phyloP scores from a whole-genome alignment of 1,140 invertebrate species.

The Atta colombica region DNA sequence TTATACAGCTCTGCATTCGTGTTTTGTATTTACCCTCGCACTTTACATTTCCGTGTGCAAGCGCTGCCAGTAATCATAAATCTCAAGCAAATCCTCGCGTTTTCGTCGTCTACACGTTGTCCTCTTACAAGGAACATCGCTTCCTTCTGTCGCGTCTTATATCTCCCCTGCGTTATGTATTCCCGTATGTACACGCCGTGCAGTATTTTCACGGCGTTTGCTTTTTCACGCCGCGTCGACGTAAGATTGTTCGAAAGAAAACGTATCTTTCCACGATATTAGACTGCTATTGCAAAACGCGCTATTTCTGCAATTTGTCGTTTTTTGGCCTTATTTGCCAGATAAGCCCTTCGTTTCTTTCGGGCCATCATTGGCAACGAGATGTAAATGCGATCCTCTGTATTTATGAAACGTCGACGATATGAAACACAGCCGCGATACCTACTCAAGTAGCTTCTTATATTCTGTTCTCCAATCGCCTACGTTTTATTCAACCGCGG shows the following conservation, averaged over 20 bases:
- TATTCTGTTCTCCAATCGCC: constrained; percentile 18
- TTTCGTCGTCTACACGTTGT: constrained; percentile 51
- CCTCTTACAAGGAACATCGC: constrained; percentile 44
- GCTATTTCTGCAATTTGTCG: background rate
- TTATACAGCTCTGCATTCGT: constrained; percentile 28
- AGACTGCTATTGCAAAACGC: background rate
- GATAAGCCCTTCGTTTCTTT: background rate
- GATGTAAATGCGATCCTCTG: constrained; percentile 15
- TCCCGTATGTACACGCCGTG: constrained; percentile 11
- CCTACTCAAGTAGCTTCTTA: constrained; percentile 17
- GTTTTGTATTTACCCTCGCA: constrained; percentile 55
- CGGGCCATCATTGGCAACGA: background rate
- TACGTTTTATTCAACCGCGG: constrained; percentile 24
- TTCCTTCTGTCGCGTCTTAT: constrained; percentile 49
- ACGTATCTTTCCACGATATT: constrained; percentile 1
- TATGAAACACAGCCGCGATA: background rate
- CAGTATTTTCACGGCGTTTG: constrained; percentile 34
- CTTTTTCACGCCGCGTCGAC: constrained; percentile 16
- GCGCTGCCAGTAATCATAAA: constrained; percentile 57
- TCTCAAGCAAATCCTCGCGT: constrained; percentile 57
- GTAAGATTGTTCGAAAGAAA: constrained; percentile 3
- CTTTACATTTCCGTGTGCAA: constrained; percentile 49
- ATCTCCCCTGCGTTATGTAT: constrained; percentile 36
- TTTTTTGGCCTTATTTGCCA: background rate
- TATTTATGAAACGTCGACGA: constrained; percentile 25